Conservation (phyloP, 2,113 vertebrate species). For the Zosterops hypoxanthus region DNA sequence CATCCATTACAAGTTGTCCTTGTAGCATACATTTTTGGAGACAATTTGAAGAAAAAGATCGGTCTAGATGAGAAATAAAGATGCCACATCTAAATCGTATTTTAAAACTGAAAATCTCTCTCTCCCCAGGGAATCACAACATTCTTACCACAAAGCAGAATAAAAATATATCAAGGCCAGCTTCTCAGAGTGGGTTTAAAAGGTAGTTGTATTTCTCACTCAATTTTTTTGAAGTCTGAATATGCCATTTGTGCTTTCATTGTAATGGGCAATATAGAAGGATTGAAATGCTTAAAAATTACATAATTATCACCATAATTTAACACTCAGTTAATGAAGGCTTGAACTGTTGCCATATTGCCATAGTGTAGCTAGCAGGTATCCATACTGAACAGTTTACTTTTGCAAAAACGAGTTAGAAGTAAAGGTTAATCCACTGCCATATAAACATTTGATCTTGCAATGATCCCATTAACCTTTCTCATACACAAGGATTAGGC, state of each 20-base stretch:
- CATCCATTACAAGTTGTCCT: background rate
- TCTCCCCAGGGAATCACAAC: background rate
- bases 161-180: conserved; percentile 10
- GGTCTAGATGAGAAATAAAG: background rate
- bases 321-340: conserved; percentile 41
- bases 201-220: conserved; percentile 3
- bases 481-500: background rate
- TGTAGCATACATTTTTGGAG: background rate
- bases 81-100: background rate
- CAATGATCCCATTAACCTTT: conserved; percentile 68
- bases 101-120: background rate
- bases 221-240: background rate
- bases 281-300: conserved; percentile 7
- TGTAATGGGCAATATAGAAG: background rate
- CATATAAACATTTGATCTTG: conserved; percentile 54
- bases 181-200: background rate
- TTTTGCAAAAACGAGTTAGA: background rate
- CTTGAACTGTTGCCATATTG: conserved; percentile 26
- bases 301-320: conserved; percentile 27
- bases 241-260: background rate
- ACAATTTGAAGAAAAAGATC: background rate
- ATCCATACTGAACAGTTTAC: conserved; percentile 13
- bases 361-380: background rate
- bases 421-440: conserved; percentile 63
- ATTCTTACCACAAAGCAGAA: background rate